Conservation (phyloP, 23 tunicate genomes). For the Trididemnum clinides region DNA sequence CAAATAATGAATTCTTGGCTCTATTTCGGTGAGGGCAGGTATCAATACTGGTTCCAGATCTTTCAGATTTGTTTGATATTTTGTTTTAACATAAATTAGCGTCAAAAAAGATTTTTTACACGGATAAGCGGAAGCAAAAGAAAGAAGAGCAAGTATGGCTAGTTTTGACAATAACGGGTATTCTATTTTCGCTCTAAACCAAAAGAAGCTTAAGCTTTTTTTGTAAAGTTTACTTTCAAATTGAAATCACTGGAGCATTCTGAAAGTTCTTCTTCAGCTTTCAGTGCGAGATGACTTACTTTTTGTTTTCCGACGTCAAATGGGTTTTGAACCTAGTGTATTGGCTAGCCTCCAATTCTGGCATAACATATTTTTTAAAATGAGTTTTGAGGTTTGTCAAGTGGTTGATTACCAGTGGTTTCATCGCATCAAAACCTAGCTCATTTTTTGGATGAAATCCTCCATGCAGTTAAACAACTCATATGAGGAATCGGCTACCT, state of each 20-base stretch:
- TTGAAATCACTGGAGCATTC: constrained; percentile 28
- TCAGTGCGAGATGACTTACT: constrained; percentile 11
- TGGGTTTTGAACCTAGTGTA: constrained; percentile 27
- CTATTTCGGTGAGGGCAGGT: neutral
- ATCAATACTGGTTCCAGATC: neutral
- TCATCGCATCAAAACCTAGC: constrained; percentile 9
- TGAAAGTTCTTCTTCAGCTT: constrained; percentile 20
- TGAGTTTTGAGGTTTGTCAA: constrained; percentile 9
- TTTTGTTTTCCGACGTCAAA: constrained; percentile 12
- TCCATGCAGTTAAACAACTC: constrained; percentile 11
- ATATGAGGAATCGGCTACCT: constrained; percentile 23
- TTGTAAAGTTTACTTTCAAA: constrained; percentile 17
- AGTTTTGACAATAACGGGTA: constrained; percentile 15
- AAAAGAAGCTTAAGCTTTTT: neutral
- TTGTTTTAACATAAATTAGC: neutral
- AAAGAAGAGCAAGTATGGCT: constrained; percentile 7
- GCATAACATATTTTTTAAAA: constrained; percentile 8
- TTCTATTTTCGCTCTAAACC: constrained; percentile 6
- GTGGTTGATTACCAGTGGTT: constrained; percentile 1
- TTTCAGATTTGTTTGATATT: neutral
- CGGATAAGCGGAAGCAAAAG: neutral
- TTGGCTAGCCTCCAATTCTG: constrained; percentile 17
- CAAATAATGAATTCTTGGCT: neutral
- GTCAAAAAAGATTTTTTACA: no score
- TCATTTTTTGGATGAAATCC: constrained; percentile 26